These are phyloP conservation scores for Chrysopilus asiliformis DNA, from an alignment of 2,888 invertebrate species.

Conservation along the genomic window DNA sequence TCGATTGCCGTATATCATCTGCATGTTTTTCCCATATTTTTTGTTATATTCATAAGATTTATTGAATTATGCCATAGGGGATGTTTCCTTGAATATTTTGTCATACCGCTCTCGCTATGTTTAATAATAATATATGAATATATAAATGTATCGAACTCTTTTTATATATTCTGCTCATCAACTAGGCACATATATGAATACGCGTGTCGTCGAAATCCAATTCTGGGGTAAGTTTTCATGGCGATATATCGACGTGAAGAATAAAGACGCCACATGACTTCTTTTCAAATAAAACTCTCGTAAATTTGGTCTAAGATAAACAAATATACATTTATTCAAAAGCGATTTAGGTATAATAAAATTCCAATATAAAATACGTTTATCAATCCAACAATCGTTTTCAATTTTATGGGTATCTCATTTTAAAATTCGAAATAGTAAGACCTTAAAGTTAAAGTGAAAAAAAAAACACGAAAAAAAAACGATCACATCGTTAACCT, in stretches of 20 bases:
- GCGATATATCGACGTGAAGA: slow-evolving; percentile 8
- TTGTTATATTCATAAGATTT: slow-evolving; percentile 15
- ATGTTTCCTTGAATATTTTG: slow-evolving; percentile 4
- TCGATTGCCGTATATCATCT: slow-evolving; percentile 14
- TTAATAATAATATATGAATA: slow-evolving; percentile 11
- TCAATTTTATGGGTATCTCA: too few species aligned
- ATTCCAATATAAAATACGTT: too few species aligned
- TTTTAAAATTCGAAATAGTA: too few species aligned
- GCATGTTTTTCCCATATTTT: slow-evolving; percentile 3
- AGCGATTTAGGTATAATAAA: too few species aligned
- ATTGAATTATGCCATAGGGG: slow-evolving; percentile 13
- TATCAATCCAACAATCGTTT: too few species aligned
- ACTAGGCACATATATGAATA: slow-evolving; percentile 1
- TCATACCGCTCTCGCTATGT: background rate
- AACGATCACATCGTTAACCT: too few species aligned
- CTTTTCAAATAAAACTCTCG: slow-evolving; percentile 13
- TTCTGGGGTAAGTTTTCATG: slow-evolving; percentile 3
- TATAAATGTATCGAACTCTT: too few species aligned
- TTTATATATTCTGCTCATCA: too few species aligned
- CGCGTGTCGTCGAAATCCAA: background rate
- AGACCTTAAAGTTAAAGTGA: too few species aligned
- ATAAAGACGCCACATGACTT: slow-evolving; percentile 15
- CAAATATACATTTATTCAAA: too few species aligned
- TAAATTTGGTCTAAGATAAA: slow-evolving; percentile 14
- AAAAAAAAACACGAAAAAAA: too few species aligned